These are phyloP conservation scores for Ischnura elegans DNA, from an alignment of 2,888 invertebrate genomes.

Conservation along the genomic window DNA sequence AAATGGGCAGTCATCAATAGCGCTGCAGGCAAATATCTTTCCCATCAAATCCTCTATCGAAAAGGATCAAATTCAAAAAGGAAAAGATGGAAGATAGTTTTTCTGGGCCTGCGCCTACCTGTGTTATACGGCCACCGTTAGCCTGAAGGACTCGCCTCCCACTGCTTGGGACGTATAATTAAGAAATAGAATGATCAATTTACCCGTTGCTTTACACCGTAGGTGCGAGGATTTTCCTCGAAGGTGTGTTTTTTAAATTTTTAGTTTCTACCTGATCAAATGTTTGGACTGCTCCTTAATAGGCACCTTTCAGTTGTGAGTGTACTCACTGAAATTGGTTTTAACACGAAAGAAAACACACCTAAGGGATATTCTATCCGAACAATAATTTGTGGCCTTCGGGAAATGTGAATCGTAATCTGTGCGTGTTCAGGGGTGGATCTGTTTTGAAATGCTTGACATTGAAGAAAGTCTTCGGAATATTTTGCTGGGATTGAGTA, in stretches of 20 bases:
- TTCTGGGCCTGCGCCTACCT: neutral
- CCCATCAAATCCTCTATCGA: neutral
- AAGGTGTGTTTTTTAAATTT: neutral
- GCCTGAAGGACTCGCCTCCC: neutral
- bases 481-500: too few relatives aligned
- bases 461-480: too few relatives aligned
- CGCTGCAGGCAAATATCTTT: neutral
- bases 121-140: neutral
- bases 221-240: neutral
- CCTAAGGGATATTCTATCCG: neutral
- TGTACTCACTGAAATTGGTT: neutral
- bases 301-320: neutral
- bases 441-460: too few relatives aligned
- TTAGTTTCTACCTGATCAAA: neutral
- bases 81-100: neutral
- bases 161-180: neutral
- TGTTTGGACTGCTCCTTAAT: neutral
- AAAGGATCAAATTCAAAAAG: neutral
- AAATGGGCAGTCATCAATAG: neutral
- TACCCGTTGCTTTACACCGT: neutral
- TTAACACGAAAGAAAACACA: neutral
- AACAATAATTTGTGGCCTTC: neutral
- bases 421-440: too few relatives aligned
- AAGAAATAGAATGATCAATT: constrained; percentile 6
- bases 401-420: neutral